Percentiles rank a stretch among this genome's conserved stretches.
phyloP scores from a whole-genome alignment of 2,113 vertebrate genomes.

The Eurystomus gularis region DNA sequence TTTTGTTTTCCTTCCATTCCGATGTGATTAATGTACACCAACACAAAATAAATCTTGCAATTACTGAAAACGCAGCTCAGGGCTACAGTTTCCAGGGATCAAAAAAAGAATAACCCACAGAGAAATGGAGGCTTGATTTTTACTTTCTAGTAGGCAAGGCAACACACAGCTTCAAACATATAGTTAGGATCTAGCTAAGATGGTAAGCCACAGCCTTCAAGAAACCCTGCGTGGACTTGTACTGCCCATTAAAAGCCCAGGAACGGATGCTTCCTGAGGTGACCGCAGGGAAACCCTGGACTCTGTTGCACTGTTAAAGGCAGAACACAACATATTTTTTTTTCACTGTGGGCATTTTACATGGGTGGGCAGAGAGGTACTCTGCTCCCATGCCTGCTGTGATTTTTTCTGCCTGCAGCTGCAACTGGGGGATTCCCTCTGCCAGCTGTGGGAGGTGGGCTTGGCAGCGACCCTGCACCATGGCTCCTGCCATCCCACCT shows the following conservation, averaged over 20 bases:
- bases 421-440: background rate
- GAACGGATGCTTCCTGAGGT: background rate
- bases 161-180: background rate
- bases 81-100: background rate
- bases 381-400: too few relatives aligned
- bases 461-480: fast-evolving
- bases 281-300: background rate
- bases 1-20: background rate
- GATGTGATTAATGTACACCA: background rate
- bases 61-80: background rate
- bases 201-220: background rate
- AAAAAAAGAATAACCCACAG: slow-evolving; percentile 13
- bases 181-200: background rate
- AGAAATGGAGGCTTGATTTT: background rate
- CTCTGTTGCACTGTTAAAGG: background rate
- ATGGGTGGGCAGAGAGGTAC: background rate
- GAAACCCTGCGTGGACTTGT: fast-evolving
- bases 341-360: fast-evolving
- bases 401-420: background rate
- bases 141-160: background rate
- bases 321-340: background rate
- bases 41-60: slow-evolving; percentile 15
- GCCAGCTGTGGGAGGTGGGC: background rate
- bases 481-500: background rate
- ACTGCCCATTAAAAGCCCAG: background rate